phyloP scores from a whole-genome alignment of 23 tunicate genomes.

The Ciona savignyi region DNA sequence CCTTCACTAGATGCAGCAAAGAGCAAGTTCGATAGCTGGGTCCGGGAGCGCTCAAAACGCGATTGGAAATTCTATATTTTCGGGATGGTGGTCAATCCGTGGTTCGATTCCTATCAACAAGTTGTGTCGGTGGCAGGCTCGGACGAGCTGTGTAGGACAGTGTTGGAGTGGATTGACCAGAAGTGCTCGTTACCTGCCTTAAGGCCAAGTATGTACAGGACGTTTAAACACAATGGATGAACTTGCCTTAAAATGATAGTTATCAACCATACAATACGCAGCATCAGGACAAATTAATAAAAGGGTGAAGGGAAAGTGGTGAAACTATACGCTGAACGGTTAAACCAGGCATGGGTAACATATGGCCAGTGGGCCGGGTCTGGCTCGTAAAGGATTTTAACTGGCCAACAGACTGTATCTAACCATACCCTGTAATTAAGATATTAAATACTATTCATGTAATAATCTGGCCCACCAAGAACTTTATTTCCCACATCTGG shows the following conservation, averaged over 20 bases:
- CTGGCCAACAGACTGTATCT: no score
- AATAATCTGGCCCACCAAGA: no score
- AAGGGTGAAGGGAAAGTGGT: no score
- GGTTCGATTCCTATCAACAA: constrained; percentile 69
- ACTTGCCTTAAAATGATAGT: background rate
- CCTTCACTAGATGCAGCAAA: constrained; percentile 40
- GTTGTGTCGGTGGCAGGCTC: constrained; percentile 38
- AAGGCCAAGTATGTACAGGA: constrained; percentile 49
- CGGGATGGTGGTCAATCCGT: constrained; percentile 50
- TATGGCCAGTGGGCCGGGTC: no score
- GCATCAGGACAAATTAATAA: no score
- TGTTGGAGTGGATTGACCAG: constrained; percentile 59
- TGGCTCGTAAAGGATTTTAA: background rate
- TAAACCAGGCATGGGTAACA: no score
- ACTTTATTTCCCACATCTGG: no score
- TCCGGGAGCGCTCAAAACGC: constrained; percentile 27
- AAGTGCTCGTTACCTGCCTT: constrained; percentile 57
- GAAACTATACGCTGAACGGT: no score
- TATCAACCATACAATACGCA: background rate
- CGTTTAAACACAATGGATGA: background rate
- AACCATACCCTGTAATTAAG: no score
- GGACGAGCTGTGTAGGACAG: constrained; percentile 34
- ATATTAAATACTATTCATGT: no score
- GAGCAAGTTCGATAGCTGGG: constrained; percentile 40
- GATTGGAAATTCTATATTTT: constrained; percentile 87